Evolutionary conservation across 2,113 vertebrate species (phyloP).

Genomic region (Coracopsis vasa): DNA sequence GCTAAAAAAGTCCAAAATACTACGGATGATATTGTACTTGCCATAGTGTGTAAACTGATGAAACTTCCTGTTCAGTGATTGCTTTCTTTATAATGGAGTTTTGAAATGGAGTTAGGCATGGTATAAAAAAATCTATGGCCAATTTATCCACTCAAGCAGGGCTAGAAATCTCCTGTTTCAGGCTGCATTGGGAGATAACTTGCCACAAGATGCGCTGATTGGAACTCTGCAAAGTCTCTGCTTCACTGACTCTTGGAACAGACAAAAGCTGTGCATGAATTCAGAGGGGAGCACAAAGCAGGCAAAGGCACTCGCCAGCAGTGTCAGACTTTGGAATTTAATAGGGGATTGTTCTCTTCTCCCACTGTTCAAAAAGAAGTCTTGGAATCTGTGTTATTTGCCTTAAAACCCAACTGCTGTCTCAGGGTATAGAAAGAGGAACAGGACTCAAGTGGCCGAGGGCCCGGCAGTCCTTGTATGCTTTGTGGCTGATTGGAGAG

Average conservation of each 20-base stretch:
- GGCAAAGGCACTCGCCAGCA: background rate
- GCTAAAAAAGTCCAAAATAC: background rate
- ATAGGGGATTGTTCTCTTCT: slow-evolving; percentile 9
- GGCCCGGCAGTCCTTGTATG: background rate
- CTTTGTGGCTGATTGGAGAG: background rate
- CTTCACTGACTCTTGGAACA: slow-evolving; percentile 44
- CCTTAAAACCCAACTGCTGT: background rate
- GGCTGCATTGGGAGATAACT: slow-evolving; percentile 36
- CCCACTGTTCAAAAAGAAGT: slow-evolving; percentile 24
- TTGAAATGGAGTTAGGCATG: background rate
- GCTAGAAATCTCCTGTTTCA: slow-evolving; percentile 25
- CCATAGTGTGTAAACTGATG: background rate
- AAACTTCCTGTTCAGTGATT: background rate
- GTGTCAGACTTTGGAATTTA: slow-evolving; percentile 16
- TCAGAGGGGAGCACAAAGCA: slow-evolving; percentile 4
- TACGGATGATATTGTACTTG: background rate
- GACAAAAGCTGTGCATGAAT: background rate
- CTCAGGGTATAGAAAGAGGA: background rate
- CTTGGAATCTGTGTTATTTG: slow-evolving; percentile 1
- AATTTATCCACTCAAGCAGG: slow-evolving; percentile 28
- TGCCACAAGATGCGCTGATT: slow-evolving; percentile 39
- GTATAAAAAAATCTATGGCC: background rate
- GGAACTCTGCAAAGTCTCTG: slow-evolving; percentile 24
- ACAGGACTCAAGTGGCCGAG: background rate
- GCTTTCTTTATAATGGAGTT: background rate